Evolutionary conservation across 2,113 vertebrate genomes (phyloP), one percentile per base, ranked within the genome.

Genomic region (Ameiurus melas): DNA sequence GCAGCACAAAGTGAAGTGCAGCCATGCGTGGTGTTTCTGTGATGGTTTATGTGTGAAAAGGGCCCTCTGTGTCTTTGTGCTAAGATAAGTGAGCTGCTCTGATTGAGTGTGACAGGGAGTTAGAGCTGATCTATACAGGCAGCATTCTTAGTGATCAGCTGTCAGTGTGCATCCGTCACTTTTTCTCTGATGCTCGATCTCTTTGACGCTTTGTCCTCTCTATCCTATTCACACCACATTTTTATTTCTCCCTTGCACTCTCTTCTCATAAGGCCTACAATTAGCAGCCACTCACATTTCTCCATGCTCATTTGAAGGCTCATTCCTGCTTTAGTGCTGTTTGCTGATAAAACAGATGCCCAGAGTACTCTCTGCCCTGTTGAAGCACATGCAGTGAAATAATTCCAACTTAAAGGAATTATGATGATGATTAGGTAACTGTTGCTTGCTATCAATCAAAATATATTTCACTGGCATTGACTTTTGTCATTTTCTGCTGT

Each of bases 111-210:
- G 94, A 91, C 92, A 94, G 92, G 92, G 82, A 94, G 94, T 92
- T 94, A 93, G 91, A 92, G 86, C 68, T 79, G 91, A 93, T 94
- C 93, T 93, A 93, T 93, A 91, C 89, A 92, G 92, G 88, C 90
- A 93, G 91, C 92, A 93, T 94, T 96, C 92, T 93, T 93, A 93
- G 90, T 91, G 90, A 94, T 94, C 92, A 94, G 90, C 93, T 94
- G 95, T 96, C 92, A 92, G 58, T 77, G 88, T 58, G 39, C 94
- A 94, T 96, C 93, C 94, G 94, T 95, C 94, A 94, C 90, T 89
- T 87, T 89, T 87, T 90, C 92, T 91, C 88, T 87, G 81, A 51
- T 68, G 60, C 57, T 70, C 57, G 43, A 27, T 0, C 85, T 13
- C 86, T 90, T 27, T 60, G 10, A 62, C 13, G 64, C 86, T 87